Evolutionary conservation across 2,888 invertebrate species (phyloP), one percentile per base, ranked within the genome.

Genomic region (Acanthacorydalis orientalis): DNA sequence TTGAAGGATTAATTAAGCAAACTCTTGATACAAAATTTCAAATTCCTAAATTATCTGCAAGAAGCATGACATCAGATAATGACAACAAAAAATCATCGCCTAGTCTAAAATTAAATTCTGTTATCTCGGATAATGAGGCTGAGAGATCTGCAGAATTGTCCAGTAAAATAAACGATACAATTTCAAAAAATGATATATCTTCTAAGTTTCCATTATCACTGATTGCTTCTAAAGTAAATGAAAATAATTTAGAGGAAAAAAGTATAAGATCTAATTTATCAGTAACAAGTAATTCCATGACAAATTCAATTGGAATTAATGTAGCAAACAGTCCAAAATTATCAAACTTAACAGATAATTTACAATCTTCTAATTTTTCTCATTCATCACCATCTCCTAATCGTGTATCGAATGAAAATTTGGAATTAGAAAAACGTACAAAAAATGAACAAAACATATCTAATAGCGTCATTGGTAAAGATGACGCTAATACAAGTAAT

Each of bases 21-120:
- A 64, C 83, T 34, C 81, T 88, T 56, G 80, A 79, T 48, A 82
- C 82, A 49, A 88, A 85, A 59, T 89, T 87, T 67, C 89, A 89
- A 69, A 89, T 89, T 57, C 88, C 88, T 1, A 89, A 88, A 65
- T 62, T 88, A 50, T 82, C 82, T 1, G 79, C 80, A 4, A 60
- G 72, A 31, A 55, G 53, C 2, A 64, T 61, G 34, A 53, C 59
- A 44, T 52, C 57, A 7, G 60, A 60, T 50, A 52, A 50, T 35
- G 57, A 62, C 40, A 59, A 57, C 49, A 64, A 63, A 49, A 50
- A 56, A 10, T 68, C 70, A 59, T 71, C 69, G 52, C 68, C 69
- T 56, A 66, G 4, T 33, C 7, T 10, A 12, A 54, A 55, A 45
- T 49, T 51, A n/a, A 53, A 48, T 40, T 39, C 53, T 14, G 49